These are phyloP conservation scores for Halcyon senegalensis DNA, from an alignment of 2,113 vertebrate species.

Conservation along the genomic window DNA sequence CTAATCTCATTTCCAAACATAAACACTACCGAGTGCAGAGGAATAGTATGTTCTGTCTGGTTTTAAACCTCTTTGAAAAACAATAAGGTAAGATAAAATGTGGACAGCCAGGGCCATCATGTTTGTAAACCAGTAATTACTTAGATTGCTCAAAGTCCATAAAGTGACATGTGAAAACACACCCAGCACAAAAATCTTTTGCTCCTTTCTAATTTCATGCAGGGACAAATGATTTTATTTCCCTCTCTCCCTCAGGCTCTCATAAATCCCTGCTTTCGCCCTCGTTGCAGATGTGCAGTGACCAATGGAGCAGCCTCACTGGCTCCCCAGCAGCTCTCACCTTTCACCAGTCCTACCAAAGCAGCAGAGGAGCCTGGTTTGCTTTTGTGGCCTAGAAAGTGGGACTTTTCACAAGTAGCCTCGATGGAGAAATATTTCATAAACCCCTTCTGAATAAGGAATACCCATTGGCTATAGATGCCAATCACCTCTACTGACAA, in stretches of 20 bases:
- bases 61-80: conserved; percentile 29
- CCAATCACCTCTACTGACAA: not conserved
- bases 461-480: not conserved
- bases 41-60: conserved; percentile 35
- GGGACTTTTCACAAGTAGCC: not conserved
- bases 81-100: conserved; percentile 28
- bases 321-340: not conserved
- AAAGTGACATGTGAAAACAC: conserved; percentile 26
- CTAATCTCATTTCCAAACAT: conserved; percentile 42
- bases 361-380: not conserved
- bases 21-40: not conserved
- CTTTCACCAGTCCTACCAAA: not conserved
- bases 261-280: not conserved
- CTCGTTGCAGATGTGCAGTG: not conserved
- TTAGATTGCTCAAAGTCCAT: conserved; percentile 8
- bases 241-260: not conserved
- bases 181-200: not conserved
- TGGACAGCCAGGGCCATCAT: not conserved
- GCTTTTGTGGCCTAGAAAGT: not conserved
- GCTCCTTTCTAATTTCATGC: not conserved
- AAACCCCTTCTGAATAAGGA: not conserved
- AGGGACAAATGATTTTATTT: not conserved
- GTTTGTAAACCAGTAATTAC: conserved; percentile 43
- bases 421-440: not conserved
- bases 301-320: fast-evolving